Conservation (phyloP, 2,113 vertebrate species). For the Peromyscus polionotus region DNA sequence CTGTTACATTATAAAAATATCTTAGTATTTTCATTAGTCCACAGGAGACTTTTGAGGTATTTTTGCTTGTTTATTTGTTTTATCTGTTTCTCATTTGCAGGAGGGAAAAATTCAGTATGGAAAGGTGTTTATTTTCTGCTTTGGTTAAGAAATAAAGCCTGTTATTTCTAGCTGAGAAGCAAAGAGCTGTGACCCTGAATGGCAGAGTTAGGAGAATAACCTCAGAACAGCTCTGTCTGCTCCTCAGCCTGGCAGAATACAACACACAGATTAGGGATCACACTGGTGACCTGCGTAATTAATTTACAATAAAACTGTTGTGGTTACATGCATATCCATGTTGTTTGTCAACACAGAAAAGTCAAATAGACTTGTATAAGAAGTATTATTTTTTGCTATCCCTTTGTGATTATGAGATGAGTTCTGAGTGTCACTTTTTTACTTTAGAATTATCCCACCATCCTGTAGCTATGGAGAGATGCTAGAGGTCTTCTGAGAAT, state of each 20-base stretch:
- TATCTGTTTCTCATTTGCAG: neutral
- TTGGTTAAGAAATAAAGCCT: neutral
- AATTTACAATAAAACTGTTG: neutral
- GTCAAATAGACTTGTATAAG: neutral
- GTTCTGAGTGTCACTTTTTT: neutral
- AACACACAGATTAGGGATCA: accelerated
- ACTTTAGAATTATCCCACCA: neutral
- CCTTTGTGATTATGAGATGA: neutral
- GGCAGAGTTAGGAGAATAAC: neutral
- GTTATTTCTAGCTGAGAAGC: neutral
- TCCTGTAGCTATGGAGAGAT: neutral
- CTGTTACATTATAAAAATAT: neutral
- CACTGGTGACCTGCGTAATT: neutral
- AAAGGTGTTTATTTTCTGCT: neutral
- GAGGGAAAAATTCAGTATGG: neutral
- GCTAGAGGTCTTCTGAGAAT: neutral
- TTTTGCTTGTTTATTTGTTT: neutral
- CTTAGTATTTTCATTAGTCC: neutral
- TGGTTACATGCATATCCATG: neutral
- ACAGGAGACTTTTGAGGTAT: neutral
- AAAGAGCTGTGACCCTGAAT: neutral
- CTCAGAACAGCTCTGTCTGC: too few species aligned
- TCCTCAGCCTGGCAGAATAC: too few species aligned
- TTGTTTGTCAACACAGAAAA: neutral
- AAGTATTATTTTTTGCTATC: neutral